Evolutionary conservation across 1,140 invertebrate species (phyloP).

Genomic region (Ostrea denselamellosa): DNA sequence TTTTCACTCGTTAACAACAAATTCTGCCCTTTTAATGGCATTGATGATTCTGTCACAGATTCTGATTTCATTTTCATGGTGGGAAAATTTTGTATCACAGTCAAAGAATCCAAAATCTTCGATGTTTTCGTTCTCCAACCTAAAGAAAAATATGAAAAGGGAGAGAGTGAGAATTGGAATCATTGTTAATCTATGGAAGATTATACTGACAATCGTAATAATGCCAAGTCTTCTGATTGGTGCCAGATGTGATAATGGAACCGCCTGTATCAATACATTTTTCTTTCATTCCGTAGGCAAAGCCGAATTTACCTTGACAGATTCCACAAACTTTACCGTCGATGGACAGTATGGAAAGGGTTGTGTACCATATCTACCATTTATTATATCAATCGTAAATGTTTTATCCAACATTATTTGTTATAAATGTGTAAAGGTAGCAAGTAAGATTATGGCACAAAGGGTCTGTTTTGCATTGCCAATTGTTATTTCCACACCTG

Average conservation of each 20-base stretch:
- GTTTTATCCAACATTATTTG: slow-evolving; percentile 62
- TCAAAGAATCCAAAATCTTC: slow-evolving; percentile 69
- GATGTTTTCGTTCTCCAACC: slow-evolving; percentile 52
- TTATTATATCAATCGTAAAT: slow-evolving; percentile 56
- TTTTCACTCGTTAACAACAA: background rate
- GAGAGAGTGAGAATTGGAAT: slow-evolving; percentile 66
- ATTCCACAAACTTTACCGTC: background rate
- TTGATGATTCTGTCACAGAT: slow-evolving; percentile 63
- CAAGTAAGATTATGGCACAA: slow-evolving; percentile 97
- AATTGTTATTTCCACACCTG: slow-evolving; percentile 93
- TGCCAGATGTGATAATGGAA: slow-evolving; percentile 47
- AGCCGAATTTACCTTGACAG: slow-evolving; percentile 23
- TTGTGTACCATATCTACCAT: slow-evolving; percentile 48
- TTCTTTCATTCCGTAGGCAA: slow-evolving; percentile 20
- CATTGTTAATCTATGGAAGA: slow-evolving; percentile 72
- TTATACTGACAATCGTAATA: slow-evolving; percentile 57
- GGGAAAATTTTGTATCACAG: slow-evolving; percentile 82
- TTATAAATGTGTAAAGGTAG: slow-evolving; percentile 69
- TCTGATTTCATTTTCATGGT: slow-evolving; percentile 71
- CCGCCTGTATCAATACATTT: slow-evolving; percentile 42
- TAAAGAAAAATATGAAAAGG: slow-evolving; percentile 65
- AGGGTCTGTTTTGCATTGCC: slow-evolving; percentile 97
- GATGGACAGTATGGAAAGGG: background rate
- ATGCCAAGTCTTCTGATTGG: slow-evolving; percentile 51
- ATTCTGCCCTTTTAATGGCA: slow-evolving; percentile 25